Percentiles rank a stretch among this genome's conserved stretches.
Conservation (phyloP, 1,140 invertebrate species). For the Rhyzopertha dominica region DNA sequence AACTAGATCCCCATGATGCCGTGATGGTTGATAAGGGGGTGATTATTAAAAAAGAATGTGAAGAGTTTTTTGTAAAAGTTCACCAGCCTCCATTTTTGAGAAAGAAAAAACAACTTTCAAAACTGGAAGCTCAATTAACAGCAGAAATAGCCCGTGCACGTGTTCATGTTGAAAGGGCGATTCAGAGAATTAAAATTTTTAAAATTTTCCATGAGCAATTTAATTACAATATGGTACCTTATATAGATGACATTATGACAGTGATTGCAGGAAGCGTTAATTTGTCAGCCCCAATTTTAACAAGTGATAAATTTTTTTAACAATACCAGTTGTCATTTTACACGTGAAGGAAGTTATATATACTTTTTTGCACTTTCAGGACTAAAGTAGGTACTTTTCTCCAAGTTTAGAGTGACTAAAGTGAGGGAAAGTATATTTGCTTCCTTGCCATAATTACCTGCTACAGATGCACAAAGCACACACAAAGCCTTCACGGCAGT, state of each 20-base stretch:
- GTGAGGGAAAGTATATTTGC: too few relatives aligned
- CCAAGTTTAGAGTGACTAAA: too few relatives aligned
- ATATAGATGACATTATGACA: constrained; percentile 7
- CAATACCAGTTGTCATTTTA: too few relatives aligned
- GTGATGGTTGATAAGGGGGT: constrained; percentile 14
- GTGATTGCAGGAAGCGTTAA: neutral
- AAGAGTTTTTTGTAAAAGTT: constrained; percentile 7
- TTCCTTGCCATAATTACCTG: too few relatives aligned
- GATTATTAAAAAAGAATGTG: constrained; percentile 9
- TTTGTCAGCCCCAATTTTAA: constrained; percentile 5
- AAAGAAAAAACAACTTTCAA: constrained; percentile 6
- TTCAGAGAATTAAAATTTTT: constrained; percentile 12
- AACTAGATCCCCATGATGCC: constrained; percentile 8
- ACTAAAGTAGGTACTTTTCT: too few relatives aligned
- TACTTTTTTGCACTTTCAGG: too few relatives aligned
- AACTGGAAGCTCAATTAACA: constrained; percentile 1
- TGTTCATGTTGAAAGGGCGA: constrained; percentile 11
- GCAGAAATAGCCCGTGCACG: constrained; percentile 8
- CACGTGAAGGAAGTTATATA: too few relatives aligned
- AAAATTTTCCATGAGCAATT: constrained; percentile 1
- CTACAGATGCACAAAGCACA: too few relatives aligned
- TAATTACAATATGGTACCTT: constrained; percentile 3
- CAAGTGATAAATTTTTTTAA: constrained; percentile 8
- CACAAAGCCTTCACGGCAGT: too few relatives aligned
- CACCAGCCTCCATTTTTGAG: constrained; percentile 10